These are phyloP conservation scores for Sarcophaga subvicina DNA, from an alignment of 2,888 invertebrate genomes.

Conservation along the genomic window DNA sequence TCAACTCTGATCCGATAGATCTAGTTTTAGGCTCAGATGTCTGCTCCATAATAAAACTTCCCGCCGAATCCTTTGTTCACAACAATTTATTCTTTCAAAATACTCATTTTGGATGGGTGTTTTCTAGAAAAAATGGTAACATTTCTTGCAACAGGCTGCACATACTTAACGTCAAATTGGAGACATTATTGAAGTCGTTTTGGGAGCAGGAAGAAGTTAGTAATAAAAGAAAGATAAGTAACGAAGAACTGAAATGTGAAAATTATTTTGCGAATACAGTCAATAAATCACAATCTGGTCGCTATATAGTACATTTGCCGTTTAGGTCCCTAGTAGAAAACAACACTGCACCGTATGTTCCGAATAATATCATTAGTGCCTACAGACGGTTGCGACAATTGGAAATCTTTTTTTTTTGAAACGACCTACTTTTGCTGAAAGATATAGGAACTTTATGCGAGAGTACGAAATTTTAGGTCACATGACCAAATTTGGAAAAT, in stretches of 20 bases:
- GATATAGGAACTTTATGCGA: too few relatives aligned
- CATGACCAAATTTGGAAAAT: too few relatives aligned
- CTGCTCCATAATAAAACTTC: too few relatives aligned
- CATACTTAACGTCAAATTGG: too few relatives aligned
- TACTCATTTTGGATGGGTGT: conserved; percentile 54
- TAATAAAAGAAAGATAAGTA: not conserved
- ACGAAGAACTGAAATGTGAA: conserved; percentile 39
- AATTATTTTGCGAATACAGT: conserved; percentile 35
- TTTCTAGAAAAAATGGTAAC: not conserved
- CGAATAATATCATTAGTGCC: conserved; percentile 26
- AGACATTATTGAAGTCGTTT: too few relatives aligned
- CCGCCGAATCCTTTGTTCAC: too few relatives aligned
- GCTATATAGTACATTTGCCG: conserved; percentile 46
- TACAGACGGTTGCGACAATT: conserved; percentile 21
- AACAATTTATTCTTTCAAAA: conserved; percentile 41
- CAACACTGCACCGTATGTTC: not conserved
- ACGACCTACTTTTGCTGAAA: too few relatives aligned
- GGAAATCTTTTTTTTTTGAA: too few relatives aligned
- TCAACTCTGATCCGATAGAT: too few relatives aligned
- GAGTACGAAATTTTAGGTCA: too few relatives aligned
- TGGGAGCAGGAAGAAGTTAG: conserved; percentile 47
- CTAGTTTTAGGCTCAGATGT: too few relatives aligned
- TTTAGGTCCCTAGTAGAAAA: conserved; percentile 32
- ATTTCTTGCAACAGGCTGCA: too few relatives aligned
- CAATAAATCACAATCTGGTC: conserved; percentile 10